Percentiles rank a stretch among this genome's conserved stretches.
Conservation (phyloP, 2,888 invertebrate genomes). For the Zele albiditarsus region DNA sequence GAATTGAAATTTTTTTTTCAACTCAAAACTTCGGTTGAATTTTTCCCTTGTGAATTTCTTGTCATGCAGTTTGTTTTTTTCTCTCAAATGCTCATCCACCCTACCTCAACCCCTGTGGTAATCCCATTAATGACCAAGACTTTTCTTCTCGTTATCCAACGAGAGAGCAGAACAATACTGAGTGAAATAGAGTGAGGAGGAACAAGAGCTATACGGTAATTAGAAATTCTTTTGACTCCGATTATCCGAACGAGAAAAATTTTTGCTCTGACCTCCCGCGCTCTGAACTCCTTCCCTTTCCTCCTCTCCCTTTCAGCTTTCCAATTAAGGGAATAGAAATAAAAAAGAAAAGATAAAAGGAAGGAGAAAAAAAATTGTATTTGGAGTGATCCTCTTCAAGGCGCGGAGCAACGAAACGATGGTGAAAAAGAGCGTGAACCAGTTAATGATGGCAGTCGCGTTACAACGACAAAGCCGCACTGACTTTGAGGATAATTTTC, state of each 20-base stretch:
- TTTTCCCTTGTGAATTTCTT: not conserved
- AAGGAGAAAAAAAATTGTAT: not conserved
- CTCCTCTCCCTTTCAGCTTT: not conserved
- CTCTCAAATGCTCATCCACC: not conserved
- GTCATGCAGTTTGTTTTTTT: not conserved
- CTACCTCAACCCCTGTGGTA: conserved; percentile 6
- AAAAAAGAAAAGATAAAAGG: not conserved
- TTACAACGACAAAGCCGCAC: not conserved
- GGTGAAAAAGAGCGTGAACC: not conserved
- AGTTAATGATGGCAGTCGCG: not conserved
- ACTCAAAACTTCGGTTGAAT: not conserved
- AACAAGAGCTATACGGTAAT: conserved; percentile 38
- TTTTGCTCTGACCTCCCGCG: not conserved
- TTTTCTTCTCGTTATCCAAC: conserved; percentile 35
- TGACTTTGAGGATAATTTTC: not conserved
- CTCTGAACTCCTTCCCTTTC: not conserved
- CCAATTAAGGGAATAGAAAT: not conserved
- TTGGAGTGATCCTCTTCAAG: not conserved
- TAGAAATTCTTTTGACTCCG: conserved; percentile 46
- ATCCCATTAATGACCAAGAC: conserved; percentile 35
- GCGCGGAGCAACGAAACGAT: not conserved
- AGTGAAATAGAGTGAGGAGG: not conserved
- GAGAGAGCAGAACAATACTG: not conserved
- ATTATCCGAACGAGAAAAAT: conserved; percentile 31
- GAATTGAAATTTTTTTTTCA: not conserved